A percentile compares a stretch with the other conserved stretches of the same genome.
Evolutionary conservation across 2,797 vertebrate species (phyloP).

Genomic region (Scarus forsteni): DNA sequence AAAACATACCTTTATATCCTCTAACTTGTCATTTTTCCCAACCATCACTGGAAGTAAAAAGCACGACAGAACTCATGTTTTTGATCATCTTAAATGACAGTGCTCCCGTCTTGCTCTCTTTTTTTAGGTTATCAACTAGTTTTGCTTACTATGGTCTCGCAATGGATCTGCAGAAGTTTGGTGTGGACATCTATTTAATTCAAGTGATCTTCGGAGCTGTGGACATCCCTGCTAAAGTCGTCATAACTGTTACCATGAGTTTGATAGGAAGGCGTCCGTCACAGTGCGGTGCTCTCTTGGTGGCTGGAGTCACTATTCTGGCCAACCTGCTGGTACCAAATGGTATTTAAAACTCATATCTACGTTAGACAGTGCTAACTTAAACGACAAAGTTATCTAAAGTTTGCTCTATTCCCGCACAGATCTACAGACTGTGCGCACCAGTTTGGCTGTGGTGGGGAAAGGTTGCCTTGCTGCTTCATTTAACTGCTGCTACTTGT

Average conservation of each 20-base stretch:
- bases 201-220: conserved; percentile 94
- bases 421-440: conserved; percentile 86
- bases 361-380: too few species aligned
- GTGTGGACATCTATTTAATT: conserved; percentile 91
- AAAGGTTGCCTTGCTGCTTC: conserved; percentile 93
- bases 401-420: conserved; percentile 22
- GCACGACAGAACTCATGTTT: too few species aligned
- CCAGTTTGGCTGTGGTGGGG: conserved; percentile 89
- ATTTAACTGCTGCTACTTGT: conserved; percentile 92
- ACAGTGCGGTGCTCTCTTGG: conserved; percentile 82
- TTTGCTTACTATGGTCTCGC: conserved; percentile 93
- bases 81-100: neutral
- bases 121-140: conserved; percentile 90
- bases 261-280: conserved; percentile 88
- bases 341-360: conserved; percentile 78
- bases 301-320: conserved; percentile 87
- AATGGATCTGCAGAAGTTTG: conserved; percentile 94
- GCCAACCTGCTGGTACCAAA: conserved; percentile 87
- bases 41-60: too few species aligned
- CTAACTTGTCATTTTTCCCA: too few species aligned
- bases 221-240: conserved; percentile 92
- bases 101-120: neutral
- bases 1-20: too few species aligned
- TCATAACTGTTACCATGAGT: conserved; percentile 86
- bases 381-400: neutral